Percentiles rank a stretch among this genome's conserved stretches.
These are phyloP conservation scores for Anguilla obscura DNA, from an alignment of 2,797 vertebrate species.

Conservation along the genomic window DNA sequence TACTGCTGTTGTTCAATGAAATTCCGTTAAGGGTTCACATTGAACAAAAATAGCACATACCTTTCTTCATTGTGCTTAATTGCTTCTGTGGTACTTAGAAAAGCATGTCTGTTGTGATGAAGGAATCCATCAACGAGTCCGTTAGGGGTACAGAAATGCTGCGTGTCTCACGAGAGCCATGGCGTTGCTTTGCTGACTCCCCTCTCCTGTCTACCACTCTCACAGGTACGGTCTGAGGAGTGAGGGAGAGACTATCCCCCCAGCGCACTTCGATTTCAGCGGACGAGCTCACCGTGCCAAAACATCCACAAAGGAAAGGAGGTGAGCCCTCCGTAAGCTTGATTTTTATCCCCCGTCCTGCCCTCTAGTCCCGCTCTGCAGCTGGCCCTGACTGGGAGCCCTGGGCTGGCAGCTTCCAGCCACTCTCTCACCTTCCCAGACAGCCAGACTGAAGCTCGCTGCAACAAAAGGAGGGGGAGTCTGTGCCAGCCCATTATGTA, in stretches of 20 bases:
- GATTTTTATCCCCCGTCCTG: background rate
- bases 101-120: background rate
- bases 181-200: background rate
- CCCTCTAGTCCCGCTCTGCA: background rate
- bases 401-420: background rate
- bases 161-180: background rate
- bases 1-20: background rate
- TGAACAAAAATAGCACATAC: background rate
- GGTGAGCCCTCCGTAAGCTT: background rate
- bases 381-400: background rate
- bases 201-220: background rate
- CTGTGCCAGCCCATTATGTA: constrained; percentile 15
- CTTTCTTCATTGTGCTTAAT: background rate
- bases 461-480: constrained; percentile 11
- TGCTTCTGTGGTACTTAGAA: background rate
- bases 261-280: background rate
- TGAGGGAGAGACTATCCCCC: background rate
- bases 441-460: constrained; percentile 10
- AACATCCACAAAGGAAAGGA: background rate
- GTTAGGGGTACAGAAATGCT: background rate
- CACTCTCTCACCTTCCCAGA: constrained; percentile 13
- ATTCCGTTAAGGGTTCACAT: background rate
- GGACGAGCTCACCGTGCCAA: background rate
- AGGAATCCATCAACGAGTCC: background rate
- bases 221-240: background rate